Conservation (phyloP, 2,888 invertebrate species). For the Dioctria linearis region DNA sequence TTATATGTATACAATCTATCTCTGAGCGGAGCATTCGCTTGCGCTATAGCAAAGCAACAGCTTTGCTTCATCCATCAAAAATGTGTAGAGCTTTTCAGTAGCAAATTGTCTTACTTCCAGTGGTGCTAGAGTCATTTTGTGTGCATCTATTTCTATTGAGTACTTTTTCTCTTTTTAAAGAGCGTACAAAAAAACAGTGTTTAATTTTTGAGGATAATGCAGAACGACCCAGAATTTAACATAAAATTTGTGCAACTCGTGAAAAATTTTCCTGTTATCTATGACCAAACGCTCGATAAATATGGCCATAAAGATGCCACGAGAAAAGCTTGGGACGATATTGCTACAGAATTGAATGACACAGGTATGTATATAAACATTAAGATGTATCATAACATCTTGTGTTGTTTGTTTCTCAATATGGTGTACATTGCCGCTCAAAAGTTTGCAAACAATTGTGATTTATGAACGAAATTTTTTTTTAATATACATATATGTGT, state of each 20-base stretch:
- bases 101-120: not conserved
- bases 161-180: no score
- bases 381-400: no score
- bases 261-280: slow-evolving; percentile 1
- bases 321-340: not conserved
- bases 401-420: no score
- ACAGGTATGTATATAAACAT: not conserved
- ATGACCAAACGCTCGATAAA: not conserved
- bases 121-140: no score
- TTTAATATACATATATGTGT: no score
- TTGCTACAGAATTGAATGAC: not conserved
- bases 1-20: not conserved
- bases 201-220: not conserved
- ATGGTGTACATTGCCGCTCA: no score
- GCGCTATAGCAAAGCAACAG: slow-evolving; percentile 9
- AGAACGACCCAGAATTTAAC: slow-evolving; percentile 3
- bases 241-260: not conserved
- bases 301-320: slow-evolving; percentile 2
- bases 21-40: not conserved
- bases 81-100: not conserved
- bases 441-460: no score
- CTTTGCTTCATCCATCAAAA: not conserved
- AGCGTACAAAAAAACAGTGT: no score
- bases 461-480: no score
- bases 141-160: no score